Conservation (phyloP, 2,797 vertebrate genomes). For the Acrocephalus scirpaceus region DNA sequence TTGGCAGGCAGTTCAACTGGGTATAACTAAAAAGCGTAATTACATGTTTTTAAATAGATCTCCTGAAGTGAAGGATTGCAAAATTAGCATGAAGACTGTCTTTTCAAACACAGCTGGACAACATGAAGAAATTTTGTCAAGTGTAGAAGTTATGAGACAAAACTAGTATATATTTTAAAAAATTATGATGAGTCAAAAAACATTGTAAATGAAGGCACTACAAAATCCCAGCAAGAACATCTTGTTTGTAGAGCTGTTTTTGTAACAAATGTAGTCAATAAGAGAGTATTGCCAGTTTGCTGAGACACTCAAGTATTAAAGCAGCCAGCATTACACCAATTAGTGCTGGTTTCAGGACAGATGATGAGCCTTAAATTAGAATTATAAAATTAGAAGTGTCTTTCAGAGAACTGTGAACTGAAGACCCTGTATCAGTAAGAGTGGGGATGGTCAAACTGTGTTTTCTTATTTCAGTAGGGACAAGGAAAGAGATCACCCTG, state of each 20-base stretch:
- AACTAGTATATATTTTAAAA: not conserved
- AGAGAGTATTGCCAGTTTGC: not conserved
- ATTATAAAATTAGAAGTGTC: not conserved
- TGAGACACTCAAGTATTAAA: not conserved
- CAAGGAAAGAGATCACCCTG: not conserved
- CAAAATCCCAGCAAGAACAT: not conserved
- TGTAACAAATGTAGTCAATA: not conserved
- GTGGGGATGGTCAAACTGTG: not conserved
- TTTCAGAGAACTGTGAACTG: not conserved
- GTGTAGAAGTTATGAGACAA: not conserved
- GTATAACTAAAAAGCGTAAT: not conserved
- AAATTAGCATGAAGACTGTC: not conserved
- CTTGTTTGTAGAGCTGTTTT: not conserved
- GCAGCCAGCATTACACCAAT: not conserved
- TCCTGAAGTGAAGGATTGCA: not conserved
- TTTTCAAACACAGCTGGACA: not conserved
- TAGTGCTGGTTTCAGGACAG: not conserved
- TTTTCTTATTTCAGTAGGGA: not conserved
- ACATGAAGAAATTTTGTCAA: not conserved
- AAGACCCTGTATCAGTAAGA: not conserved
- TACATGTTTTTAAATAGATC: not conserved
- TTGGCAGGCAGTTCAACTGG: not conserved
- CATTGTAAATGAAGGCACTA: not conserved
- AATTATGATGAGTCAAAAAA: not conserved
- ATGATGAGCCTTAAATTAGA: not conserved